Evolutionary conservation across 2,888 invertebrate species (phyloP).

Genomic region (Oxyteleia sp.): DNA sequence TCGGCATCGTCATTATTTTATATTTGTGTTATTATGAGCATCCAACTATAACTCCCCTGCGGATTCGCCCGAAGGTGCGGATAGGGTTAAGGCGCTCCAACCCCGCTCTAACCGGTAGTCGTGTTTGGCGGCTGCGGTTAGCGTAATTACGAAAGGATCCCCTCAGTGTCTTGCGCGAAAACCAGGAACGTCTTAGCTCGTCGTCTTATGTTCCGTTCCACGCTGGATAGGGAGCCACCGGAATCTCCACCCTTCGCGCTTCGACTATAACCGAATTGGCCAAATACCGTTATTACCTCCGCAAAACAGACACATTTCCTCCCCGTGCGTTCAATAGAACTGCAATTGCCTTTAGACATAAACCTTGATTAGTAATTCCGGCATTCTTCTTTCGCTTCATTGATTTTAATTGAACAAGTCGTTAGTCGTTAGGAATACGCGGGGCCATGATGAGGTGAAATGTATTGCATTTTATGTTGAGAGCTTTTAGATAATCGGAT

Average conservation of each 20-base stretch:
- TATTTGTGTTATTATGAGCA: constrained; percentile 71
- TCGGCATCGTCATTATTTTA: constrained; percentile 64
- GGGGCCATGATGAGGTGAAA: constrained; percentile 12
- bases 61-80: constrained; percentile 81
- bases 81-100: constrained; percentile 79
- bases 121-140: constrained; percentile 86
- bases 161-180: constrained; percentile 81
- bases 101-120: constrained; percentile 78
- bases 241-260: constrained; percentile 67
- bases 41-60: constrained; percentile 65
- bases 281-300: constrained; percentile 80
- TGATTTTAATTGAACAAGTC: constrained; percentile 48
- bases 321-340: constrained; percentile 21
- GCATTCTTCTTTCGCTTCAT: constrained; percentile 59
- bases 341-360: constrained; percentile 45
- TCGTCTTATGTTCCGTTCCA: constrained; percentile 75
- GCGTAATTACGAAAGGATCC: constrained; percentile 86
- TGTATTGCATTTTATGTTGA: too few relatives aligned
- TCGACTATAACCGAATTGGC: constrained; percentile 77
- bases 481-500: too few relatives aligned
- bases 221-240: constrained; percentile 74
- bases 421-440: background rate
- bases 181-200: constrained; percentile 87
- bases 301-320: constrained; percentile 75
- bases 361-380: constrained; percentile 55